Conservation (phyloP, 2,888 invertebrate species). For the Ormyrus thymus region DNA sequence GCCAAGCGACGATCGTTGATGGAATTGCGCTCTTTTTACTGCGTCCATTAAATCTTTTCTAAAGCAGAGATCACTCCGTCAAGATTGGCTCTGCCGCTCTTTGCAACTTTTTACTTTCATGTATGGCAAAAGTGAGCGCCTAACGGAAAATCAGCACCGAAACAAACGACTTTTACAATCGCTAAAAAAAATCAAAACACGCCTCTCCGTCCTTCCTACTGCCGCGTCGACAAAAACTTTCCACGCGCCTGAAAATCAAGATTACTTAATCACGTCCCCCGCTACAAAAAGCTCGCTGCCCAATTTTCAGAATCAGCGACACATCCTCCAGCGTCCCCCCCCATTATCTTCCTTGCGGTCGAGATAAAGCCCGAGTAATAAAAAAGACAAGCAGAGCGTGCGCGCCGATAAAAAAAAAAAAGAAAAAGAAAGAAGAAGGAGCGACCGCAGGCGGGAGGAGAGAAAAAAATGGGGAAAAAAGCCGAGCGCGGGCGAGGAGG, state of each 20-base stretch:
- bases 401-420: slow-evolving; percentile 17
- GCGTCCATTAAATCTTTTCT: too few species aligned
- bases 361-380: neutral
- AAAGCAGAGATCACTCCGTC: too few species aligned
- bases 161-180: too few species aligned
- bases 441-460: too few species aligned
- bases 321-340: neutral
- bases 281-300: neutral
- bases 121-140: too few species aligned
- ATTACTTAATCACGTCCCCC: slow-evolving; percentile 19
- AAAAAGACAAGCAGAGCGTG: slow-evolving; percentile 37
- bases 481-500: neutral
- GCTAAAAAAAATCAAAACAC: too few species aligned
- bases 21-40: too few species aligned
- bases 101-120: too few species aligned
- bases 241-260: slow-evolving; percentile 11
- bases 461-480: neutral
- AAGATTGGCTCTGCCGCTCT: too few species aligned
- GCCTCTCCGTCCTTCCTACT: too few species aligned
- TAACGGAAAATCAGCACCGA: too few species aligned
- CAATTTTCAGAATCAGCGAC: slow-evolving; percentile 7
- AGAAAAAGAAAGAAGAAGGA: slow-evolving; percentile 21
- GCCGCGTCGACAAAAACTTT: neutral
- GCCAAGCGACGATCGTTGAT: too few species aligned
- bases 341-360: slow-evolving; percentile 3